Base-by-base conservation (phyloP, 2,888 invertebrate species). In the Dorcus hopei region DNA sequence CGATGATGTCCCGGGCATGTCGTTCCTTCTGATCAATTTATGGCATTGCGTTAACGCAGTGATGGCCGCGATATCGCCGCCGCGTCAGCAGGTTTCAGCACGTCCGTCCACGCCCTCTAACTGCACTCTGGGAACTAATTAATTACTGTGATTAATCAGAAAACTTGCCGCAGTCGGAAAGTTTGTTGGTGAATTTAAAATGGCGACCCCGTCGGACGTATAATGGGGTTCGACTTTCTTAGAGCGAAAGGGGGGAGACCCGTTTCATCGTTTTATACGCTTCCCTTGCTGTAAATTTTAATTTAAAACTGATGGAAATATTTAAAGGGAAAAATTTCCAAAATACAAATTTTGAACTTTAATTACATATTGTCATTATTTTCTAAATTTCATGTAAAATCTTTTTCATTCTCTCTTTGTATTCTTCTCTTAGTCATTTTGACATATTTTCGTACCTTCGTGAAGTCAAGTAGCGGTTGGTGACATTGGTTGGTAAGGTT, bases 101-200 rank as follows among this genome's bases (percentile, higher is more conserved):
- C 56, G 49, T 57, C 55, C 53, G 41, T 61, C 49, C 58, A 54
- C 62, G 64, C 64, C 59, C 61, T 56, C 62, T 62, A 59, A 60
- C 64, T 61, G 63, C 64, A 58, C 33, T 61, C 57, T 54, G 59
- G 59, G 66, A 70, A 79, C 81, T 81, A 82, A 82, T 82, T 81
- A 82, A 82, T 82, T 81, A 81, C 81, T 81, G 80, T 81, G 81
- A 81, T 82, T 82, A 81, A 82, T 82, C 81, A 81, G 80, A 81
- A 82, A 81, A 82, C 79, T 81, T 82, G 72, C 58, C 69, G 80
- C 81, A 81, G 81, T 81, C 81, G 81, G 80, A 81, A 82, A 82
- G 81, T 82, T 81, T 80, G 80, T 76, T 77, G 72, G 77, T 71
- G 76, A 80, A 80, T 80, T 80, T 79, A 80, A 80, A 80, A 79